A percentile compares a stretch with the other conserved stretches of the same genome.
These are phyloP conservation scores for Melanotaenia maccullochi DNA, from an alignment of 2,797 vertebrate genomes.

Conservation along the genomic window DNA sequence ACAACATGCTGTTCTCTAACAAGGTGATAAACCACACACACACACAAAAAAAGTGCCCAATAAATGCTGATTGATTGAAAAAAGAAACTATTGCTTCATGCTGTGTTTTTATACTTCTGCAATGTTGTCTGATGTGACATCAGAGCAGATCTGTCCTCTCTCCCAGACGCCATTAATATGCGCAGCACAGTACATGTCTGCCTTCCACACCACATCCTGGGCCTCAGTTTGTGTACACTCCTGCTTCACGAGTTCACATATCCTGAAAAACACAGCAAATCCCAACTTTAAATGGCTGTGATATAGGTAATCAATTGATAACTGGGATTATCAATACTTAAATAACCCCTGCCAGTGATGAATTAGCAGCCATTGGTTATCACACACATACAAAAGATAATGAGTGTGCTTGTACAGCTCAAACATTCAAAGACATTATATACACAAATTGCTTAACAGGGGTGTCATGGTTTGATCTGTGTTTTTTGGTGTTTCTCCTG, in stretches of 20 bases:
- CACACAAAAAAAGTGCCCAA: no score
- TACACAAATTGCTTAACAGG: no score
- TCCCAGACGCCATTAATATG: slow-evolving; percentile 85
- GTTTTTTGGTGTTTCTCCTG: no score
- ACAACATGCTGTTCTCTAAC: no score
- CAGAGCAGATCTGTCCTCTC: slow-evolving; percentile 83
- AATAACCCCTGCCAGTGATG: no score
- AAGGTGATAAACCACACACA: no score
- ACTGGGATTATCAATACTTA: neutral
- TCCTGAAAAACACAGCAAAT: slow-evolving; percentile 68
- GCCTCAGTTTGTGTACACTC: slow-evolving; percentile 77
- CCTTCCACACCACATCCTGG: slow-evolving; percentile 81
- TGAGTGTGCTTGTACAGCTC: no score
- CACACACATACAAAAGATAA: no score
- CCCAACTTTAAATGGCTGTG: neutral
- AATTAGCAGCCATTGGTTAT: no score
- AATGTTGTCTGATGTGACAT: slow-evolving; percentile 72
- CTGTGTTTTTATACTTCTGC: slow-evolving; percentile 82
- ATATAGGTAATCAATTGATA: neutral
- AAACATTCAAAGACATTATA: no score
- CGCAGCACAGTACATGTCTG: slow-evolving; percentile 86
- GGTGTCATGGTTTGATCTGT: no score
- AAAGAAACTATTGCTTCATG: neutral
- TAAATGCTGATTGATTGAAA: no score
- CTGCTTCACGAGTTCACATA: slow-evolving; percentile 83